A percentile compares a stretch with the other conserved stretches of the same genome.
Evolutionary conservation across 2,888 invertebrate genomes (phyloP).

Genomic region (Kuschelorhynchus macadamiae): DNA sequence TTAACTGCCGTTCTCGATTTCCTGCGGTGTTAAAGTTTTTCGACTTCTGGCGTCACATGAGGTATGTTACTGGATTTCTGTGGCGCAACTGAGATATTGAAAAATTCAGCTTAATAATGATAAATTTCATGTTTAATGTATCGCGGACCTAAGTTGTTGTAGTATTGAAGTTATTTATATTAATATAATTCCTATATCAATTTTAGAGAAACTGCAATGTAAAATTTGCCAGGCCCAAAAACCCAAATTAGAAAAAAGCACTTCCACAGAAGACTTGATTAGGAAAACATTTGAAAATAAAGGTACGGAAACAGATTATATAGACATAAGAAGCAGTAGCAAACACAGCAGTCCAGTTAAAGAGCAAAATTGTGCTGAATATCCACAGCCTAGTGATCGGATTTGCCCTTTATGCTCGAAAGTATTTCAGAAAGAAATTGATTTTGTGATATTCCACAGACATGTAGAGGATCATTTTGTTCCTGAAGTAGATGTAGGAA

Average conservation of each 20-base stretch:
- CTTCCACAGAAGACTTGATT: constrained; percentile 52
- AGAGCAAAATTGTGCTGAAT: constrained; percentile 59
- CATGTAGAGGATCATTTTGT: constrained; percentile 86
- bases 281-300: constrained; percentile 53
- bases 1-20: no score
- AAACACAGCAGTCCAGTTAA: constrained; percentile 26
- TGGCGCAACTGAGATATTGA: no score
- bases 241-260: constrained; percentile 54
- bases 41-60: no score
- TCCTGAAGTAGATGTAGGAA: constrained; percentile 69
- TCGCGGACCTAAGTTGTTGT: no score
- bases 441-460: constrained; percentile 78
- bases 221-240: constrained; percentile 49
- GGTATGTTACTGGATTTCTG: no score
- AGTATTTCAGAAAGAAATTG: constrained; percentile 72
- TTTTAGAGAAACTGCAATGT: constrained; percentile 53
- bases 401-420: constrained; percentile 85
- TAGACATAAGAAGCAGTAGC: constrained; percentile 21
- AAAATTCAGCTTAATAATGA: no score
- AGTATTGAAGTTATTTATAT: no score
- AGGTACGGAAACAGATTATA: constrained; percentile 51
- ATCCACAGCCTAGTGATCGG: constrained; percentile 65
- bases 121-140: no score
- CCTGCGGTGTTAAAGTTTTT: no score
- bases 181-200: no score